A percentile compares a stretch with the other conserved stretches of the same genome.
Evolutionary conservation across 2,888 invertebrate species (phyloP).

Genomic region (Patella caerulea): DNA sequence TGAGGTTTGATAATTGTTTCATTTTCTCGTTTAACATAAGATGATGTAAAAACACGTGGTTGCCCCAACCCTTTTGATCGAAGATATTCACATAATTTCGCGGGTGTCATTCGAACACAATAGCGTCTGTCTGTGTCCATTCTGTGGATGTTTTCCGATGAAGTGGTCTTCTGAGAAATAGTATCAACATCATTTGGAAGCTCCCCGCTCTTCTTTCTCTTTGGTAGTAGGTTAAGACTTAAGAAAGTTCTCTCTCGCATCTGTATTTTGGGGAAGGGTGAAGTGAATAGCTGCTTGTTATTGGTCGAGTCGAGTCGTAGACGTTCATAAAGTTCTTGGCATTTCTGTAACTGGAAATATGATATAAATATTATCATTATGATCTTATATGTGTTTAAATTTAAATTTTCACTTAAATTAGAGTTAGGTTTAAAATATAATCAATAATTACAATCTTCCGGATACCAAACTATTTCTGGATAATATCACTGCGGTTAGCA

Average conservation of each 20-base stretch:
- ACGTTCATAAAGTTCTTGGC: neutral
- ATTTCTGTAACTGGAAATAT: conserved; percentile 10
- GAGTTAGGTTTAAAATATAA: too few species aligned
- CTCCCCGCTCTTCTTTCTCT: neutral
- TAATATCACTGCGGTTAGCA: too few species aligned
- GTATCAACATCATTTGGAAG: neutral
- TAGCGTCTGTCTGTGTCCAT: neutral
- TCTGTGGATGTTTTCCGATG: neutral
- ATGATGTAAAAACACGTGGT: neutral
- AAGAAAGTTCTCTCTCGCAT: conserved; percentile 3
- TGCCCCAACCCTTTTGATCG: neutral
- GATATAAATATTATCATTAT: neutral
- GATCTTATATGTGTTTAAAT: too few species aligned
- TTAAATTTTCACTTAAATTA: too few species aligned
- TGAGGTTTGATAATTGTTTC: neutral
- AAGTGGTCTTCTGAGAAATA: neutral
- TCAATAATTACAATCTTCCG: too few species aligned
- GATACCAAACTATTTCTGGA: too few species aligned
- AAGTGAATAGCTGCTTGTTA: neutral
- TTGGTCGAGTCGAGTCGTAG: neutral
- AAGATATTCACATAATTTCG: neutral
- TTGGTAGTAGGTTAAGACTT: neutral
- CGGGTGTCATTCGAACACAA: neutral
- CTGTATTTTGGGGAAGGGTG: neutral
- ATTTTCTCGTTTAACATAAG: neutral